Conservation (phyloP, 2,113 vertebrate genomes). For the Geococcyx californianus region DNA sequence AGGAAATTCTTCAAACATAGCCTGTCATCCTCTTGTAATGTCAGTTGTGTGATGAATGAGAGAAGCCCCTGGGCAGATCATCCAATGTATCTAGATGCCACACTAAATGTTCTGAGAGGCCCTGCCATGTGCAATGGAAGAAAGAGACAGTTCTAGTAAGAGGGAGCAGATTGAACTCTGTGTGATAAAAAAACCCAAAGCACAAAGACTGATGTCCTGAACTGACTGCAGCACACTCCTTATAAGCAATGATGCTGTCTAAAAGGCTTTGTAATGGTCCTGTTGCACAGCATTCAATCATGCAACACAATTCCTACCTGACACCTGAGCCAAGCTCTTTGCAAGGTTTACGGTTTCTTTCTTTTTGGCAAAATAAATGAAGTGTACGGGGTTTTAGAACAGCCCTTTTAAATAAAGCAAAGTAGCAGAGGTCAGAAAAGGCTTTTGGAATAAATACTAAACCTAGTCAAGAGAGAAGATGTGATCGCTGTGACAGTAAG, state of each 20-base stretch:
- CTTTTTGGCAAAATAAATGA: background rate
- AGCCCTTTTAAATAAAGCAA: background rate
- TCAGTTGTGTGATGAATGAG: background rate
- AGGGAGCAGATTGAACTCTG: background rate
- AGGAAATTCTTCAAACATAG: background rate
- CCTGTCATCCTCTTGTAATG: accelerated
- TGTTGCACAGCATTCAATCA: background rate
- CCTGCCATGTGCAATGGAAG: background rate
- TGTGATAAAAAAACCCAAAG: background rate
- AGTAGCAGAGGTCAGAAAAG: background rate
- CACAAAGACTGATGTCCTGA: background rate
- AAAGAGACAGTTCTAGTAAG: background rate
- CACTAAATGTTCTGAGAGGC: background rate
- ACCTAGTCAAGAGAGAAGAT: background rate
- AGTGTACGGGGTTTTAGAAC: background rate
- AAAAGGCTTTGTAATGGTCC: background rate
- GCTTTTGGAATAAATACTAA: background rate
- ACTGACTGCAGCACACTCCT: background rate
- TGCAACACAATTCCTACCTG: background rate
- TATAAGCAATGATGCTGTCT: background rate
- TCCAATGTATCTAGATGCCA: accelerated
- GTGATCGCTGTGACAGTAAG: background rate
- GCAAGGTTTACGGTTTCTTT: background rate
- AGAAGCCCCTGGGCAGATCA: background rate
- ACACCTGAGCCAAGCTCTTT: background rate